Conservation (phyloP, 2,888 invertebrate genomes). For the Mayetiola destructor region DNA sequence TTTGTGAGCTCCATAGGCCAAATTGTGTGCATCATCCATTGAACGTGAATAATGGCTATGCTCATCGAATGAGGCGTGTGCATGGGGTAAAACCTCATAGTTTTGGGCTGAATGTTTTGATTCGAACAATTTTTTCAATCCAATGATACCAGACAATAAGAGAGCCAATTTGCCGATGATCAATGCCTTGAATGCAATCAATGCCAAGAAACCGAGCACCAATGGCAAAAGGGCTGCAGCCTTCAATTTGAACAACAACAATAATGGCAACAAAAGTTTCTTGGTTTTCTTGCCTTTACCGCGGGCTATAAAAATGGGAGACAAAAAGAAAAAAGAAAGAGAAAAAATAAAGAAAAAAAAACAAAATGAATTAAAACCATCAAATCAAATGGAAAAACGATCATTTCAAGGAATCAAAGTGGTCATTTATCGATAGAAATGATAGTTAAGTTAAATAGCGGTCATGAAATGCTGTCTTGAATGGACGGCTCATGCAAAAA, state of each 20-base stretch:
- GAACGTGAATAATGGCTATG: slow-evolving; percentile 52
- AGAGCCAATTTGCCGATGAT: slow-evolving; percentile 71
- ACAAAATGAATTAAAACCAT: neutral
- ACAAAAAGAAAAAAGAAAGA: slow-evolving; percentile 14
- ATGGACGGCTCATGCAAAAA: neutral
- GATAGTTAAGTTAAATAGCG: too few relatives aligned
- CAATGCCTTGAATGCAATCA: slow-evolving; percentile 72
- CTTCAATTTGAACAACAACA: slow-evolving; percentile 65
- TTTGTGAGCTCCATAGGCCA: slow-evolving; percentile 55
- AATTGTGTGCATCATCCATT: slow-evolving; percentile 47
- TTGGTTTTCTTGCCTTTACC: slow-evolving; percentile 65
- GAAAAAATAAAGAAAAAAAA: slow-evolving; percentile 11
- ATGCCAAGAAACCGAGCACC: slow-evolving; percentile 59
- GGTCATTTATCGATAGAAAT: too few relatives aligned
- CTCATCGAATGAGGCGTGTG: slow-evolving; percentile 40
- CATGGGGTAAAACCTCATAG: slow-evolving; percentile 62
- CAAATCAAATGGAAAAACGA: too few relatives aligned
- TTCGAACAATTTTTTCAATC: slow-evolving; percentile 56
- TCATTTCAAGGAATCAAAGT: too few relatives aligned
- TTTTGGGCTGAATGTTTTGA: slow-evolving; percentile 53
- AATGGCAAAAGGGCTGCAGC: slow-evolving; percentile 63
- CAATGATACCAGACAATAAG: slow-evolving; percentile 57
- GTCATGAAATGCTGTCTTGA: too few relatives aligned
- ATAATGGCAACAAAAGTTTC: slow-evolving; percentile 59
- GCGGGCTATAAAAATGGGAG: slow-evolving; percentile 42